Base-by-base conservation (phyloP, 2,888 invertebrate genomes). In the Acrobasis consociella region DNA sequence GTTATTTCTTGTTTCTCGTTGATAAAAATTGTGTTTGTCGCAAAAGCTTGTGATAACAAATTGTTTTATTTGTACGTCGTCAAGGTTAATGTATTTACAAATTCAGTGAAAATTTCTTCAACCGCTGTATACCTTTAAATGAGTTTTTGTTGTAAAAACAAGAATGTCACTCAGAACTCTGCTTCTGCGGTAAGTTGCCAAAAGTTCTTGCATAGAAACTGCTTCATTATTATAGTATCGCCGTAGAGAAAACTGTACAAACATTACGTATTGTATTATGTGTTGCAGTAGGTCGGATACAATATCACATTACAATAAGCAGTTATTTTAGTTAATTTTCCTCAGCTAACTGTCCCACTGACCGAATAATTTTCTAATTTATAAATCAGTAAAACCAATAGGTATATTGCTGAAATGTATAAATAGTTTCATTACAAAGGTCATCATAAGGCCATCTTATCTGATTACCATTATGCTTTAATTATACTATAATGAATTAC, bases 111-210 rank as follows among this genome's bases (percentile, higher is more conserved):
- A 59, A 50, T 37, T 16, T 11, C 13, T 9, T 11, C 1, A 39
- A 13, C 1, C 9, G 49, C 13, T 17, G 5, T 52, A 11, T 52
- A 17, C n/a, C n/a, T n/a, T n/a, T n/a, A n/a, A n/a, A n/a, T 11
- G 49, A 50, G 37, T 59, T 9, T 49, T 59, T 3, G 5, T 3
- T 37, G 16, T 5, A 37, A 15, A 17, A 59, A 49, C 9, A 16
- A 59, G 10, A 38, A 59, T 59, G 59, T 59, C 59, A 11, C 50
- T 59, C 16, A 50, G 49, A 50, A 59, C 38, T 59, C 11, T 59
- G 16, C 10, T 59, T 11, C 9, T 50, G n/a, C 10, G 59, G 59
- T 59, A 59, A 50, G 59, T 59, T 50, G 38, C 49, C 38, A 59
- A 59, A 49, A 16, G 13, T 59, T 31, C 37, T 31, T 11, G 9